These are phyloP conservation scores for Drosophila leonis DNA, from an alignment of 2,888 invertebrate genomes.

Conservation along the genomic window DNA sequence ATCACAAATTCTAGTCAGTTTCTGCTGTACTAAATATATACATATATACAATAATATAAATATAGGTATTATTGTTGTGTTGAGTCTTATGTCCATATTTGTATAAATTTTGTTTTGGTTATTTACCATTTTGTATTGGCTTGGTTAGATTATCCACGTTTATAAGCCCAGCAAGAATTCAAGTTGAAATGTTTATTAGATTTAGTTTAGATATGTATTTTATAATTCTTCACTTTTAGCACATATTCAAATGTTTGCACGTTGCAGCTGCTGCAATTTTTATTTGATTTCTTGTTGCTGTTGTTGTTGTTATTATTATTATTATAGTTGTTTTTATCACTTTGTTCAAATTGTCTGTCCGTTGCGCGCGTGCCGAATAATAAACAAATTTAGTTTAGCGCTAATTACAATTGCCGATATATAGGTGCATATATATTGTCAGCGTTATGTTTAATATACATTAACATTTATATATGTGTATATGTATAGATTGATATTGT, in stretches of 20 bases:
- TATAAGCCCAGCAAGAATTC: conserved; percentile 49
- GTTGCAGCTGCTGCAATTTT: conserved; percentile 51
- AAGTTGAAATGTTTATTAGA: conserved; percentile 43
- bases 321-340: conserved; percentile 37
- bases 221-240: conserved; percentile 48
- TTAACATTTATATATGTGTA: not conserved
- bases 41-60: conserved; percentile 8
- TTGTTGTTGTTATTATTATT: conserved; percentile 15
- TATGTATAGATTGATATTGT: not conserved
- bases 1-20: conserved; percentile 63
- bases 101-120: conserved; percentile 18
- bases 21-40: conserved; percentile 27
- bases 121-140: conserved; percentile 78
- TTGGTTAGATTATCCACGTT: conserved; percentile 38
- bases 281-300: conserved; percentile 30
- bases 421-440: conserved; percentile 28
- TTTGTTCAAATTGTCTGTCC: conserved; percentile 45
- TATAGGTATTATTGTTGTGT: conserved; percentile 10
- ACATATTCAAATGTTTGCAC: conserved; percentile 66
- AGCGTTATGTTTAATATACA: conserved; percentile 9
- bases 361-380: conserved; percentile 67
- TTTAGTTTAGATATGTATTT: conserved; percentile 34
- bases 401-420: conserved; percentile 43
- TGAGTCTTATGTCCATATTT: conserved; percentile 25
- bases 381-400: conserved; percentile 42